phyloP scores from a whole-genome alignment of 2,797 vertebrate species.

The Dendrocincla tyrannina region DNA sequence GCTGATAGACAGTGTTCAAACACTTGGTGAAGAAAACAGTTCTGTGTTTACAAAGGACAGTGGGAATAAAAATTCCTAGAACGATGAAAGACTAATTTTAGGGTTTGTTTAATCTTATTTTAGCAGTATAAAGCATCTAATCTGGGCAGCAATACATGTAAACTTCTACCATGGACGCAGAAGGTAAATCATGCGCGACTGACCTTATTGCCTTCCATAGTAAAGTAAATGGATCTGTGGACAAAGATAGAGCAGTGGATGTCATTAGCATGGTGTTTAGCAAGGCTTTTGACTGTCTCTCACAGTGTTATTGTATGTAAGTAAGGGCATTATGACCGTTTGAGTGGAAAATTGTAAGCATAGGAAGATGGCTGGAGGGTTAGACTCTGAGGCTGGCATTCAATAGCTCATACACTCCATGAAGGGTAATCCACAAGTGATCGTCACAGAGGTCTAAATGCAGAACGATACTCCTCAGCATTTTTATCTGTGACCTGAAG shows the following conservation, averaged over 20 bases:
- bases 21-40: neutral
- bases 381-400: neutral
- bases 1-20: neutral
- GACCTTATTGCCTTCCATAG: neutral
- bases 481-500: neutral
- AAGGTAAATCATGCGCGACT: neutral
- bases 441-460: neutral
- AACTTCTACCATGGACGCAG: neutral
- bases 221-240: neutral
- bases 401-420: neutral
- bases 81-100: neutral
- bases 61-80: neutral
- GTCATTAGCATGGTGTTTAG: neutral
- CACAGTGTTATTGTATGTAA: neutral
- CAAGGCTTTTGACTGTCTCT: neutral
- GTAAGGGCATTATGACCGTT: neutral
- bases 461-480: neutral
- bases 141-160: neutral
- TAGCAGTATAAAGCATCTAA: neutral
- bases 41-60: neutral
- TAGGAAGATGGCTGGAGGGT: neutral
- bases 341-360: neutral
- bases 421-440: neutral
- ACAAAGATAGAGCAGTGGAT: neutral
- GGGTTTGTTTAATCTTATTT: neutral